These are phyloP conservation scores for Lycocorax pyrrhopterus DNA, from an alignment of 2,113 vertebrate species.

Conservation along the genomic window DNA sequence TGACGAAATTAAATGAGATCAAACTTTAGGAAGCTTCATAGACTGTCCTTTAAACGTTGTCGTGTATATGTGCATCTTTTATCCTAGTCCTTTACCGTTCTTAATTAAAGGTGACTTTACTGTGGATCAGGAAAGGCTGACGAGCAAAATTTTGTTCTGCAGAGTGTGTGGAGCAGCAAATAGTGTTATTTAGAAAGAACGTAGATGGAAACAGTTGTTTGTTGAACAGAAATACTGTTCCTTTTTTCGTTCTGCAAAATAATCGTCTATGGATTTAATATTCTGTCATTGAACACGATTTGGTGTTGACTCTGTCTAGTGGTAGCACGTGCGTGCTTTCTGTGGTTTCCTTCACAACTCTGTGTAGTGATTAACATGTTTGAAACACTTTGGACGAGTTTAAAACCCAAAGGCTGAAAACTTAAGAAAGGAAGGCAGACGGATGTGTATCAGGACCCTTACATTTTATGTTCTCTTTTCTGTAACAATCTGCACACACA, in stretches of 20 bases:
- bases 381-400: not conserved
- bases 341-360: not conserved
- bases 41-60: not conserved
- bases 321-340: not conserved
- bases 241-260: not conserved
- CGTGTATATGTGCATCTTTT: rapidly evolving
- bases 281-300: not conserved
- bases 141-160: not conserved
- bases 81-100: not conserved
- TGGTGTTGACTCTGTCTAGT: not conserved
- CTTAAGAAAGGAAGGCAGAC: not conserved
- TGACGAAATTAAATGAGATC: not conserved
- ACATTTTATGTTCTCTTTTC: not conserved
- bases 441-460: not conserved
- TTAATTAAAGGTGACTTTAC: not conserved
- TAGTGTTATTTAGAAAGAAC: not conserved
- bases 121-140: not conserved
- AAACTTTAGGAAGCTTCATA: not conserved
- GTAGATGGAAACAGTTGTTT: not conserved
- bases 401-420: not conserved
- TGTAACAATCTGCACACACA: not conserved
- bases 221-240: not conserved
- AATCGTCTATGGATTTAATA: not conserved
- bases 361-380: not conserved
- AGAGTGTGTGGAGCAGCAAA: not conserved